These are phyloP conservation scores for Geopemphigus sp. DNA, from an alignment of 1,140 invertebrate genomes.

Conservation along the genomic window DNA sequence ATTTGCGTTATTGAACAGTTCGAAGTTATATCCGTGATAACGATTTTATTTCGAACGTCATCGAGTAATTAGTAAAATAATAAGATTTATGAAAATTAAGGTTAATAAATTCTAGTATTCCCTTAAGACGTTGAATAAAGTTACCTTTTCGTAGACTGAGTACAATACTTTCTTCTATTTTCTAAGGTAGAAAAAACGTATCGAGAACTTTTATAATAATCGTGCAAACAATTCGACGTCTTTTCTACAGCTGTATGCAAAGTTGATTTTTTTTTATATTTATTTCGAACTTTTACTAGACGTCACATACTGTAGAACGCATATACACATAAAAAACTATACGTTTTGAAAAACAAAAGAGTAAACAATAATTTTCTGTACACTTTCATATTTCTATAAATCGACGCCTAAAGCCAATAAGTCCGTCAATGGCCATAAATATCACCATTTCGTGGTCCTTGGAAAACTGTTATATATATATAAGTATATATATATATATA, in stretches of 20 bases:
- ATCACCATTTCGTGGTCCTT: conserved; percentile 19
- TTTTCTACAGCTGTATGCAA: not conserved
- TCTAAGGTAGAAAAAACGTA: not conserved
- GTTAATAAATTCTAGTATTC: no score
- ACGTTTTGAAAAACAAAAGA: conserved; percentile 34
- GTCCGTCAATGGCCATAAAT: conserved; percentile 31
- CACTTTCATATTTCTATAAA: conserved; percentile 32
- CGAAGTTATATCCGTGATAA: no score
- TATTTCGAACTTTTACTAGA: not conserved
- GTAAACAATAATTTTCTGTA: conserved; percentile 27
- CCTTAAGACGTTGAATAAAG: not conserved
- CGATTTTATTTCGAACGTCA: no score
- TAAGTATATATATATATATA: not conserved
- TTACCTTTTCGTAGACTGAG: not conserved
- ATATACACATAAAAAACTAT: not conserved
- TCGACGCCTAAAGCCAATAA: conserved; percentile 36
- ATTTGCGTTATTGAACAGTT: no score
- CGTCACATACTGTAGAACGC: not conserved
- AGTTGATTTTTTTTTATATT: not conserved
- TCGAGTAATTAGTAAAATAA: no score
- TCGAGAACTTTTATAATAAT: not conserved
- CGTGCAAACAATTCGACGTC: not conserved
- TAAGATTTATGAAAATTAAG: no score
- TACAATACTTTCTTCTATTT: not conserved
- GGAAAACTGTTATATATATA: not conserved